Evolutionary conservation across 2,888 invertebrate genomes (phyloP).

Genomic region (Auanema freiburgensis): DNA sequence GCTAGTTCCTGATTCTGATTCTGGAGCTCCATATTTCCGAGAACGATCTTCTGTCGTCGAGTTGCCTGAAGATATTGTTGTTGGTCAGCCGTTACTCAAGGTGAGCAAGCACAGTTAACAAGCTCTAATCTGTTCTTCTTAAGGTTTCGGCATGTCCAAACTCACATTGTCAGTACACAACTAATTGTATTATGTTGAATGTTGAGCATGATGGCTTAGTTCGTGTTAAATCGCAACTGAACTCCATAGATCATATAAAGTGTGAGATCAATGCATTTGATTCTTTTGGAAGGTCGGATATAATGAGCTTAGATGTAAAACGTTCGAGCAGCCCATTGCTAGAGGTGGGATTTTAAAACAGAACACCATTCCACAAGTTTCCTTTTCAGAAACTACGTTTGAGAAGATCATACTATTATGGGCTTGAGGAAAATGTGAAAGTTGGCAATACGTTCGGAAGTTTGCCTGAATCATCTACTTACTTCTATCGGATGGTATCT

Average conservation of each 20-base stretch:
- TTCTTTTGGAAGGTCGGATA: constrained; percentile 1
- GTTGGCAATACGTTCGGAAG: constrained; percentile 1
- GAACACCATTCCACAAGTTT: background rate
- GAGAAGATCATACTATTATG: background rate
- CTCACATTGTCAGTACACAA: constrained; percentile 2
- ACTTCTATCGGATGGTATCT: constrained; percentile 5
- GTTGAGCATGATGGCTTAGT: constrained; percentile 8
- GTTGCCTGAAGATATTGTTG: too few relatives aligned
- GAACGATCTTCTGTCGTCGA: too few relatives aligned
- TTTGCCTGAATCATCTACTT: constrained; percentile 8
- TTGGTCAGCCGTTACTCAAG: too few relatives aligned
- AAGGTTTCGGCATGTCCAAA: too few relatives aligned
- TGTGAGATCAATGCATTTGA: constrained; percentile 10
- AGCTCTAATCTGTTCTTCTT: too few relatives aligned
- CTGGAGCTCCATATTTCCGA: too few relatives aligned
- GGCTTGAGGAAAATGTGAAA: background rate
- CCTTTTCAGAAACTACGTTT: constrained; percentile 4
- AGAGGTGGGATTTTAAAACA: background rate
- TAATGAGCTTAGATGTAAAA: constrained; percentile 1
- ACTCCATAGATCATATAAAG: constrained; percentile 8
- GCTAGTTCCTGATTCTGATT: too few relatives aligned
- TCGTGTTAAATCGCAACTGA: background rate
- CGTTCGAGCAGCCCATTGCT: too few relatives aligned
- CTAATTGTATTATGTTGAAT: constrained; percentile 13
- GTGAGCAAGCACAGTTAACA: too few relatives aligned